A percentile compares a stretch with the other conserved stretches of the same genome.
These are phyloP conservation scores for Cyclura pinguis DNA, from an alignment of 2,797 vertebrate species.

Conservation along the genomic window DNA sequence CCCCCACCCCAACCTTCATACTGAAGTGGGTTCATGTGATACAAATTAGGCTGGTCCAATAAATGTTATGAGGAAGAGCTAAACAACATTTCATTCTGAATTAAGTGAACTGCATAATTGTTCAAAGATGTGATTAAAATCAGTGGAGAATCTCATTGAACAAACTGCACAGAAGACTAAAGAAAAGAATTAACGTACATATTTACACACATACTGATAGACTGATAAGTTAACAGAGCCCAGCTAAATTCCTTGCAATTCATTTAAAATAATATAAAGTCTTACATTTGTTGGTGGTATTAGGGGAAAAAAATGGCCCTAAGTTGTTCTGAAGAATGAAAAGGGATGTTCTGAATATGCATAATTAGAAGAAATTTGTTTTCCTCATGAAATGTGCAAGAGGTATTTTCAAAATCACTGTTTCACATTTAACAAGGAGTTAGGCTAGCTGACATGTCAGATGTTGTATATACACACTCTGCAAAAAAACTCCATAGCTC, in stretches of 20 bases:
- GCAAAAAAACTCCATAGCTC: constrained; percentile 40
- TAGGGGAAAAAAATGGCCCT: too few relatives aligned
- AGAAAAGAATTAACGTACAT: too few relatives aligned
- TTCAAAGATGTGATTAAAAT: neutral
- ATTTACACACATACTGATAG: too few relatives aligned
- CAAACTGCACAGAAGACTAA: too few relatives aligned
- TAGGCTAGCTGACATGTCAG: neutral
- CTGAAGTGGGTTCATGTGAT: neutral
- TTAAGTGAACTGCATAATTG: neutral
- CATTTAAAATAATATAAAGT: too few relatives aligned
- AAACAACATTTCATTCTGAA: neutral
- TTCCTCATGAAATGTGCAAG: neutral
- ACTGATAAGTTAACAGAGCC: too few relatives aligned
- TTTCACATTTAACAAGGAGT: constrained; percentile 46
- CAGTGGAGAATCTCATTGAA: neutral
- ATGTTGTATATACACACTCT: constrained; percentile 35
- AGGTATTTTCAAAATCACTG: neutral
- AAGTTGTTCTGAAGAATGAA: neutral
- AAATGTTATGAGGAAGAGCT: neutral
- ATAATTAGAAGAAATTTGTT: constrained; percentile 33
- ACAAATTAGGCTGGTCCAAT: neutral
- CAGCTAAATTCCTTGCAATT: too few relatives aligned
- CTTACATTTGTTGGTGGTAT: too few relatives aligned
- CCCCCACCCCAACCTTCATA: neutral
- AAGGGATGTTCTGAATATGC: neutral